Conservation (phyloP, 2,888 invertebrate genomes). For the Acholoe squamosa region DNA sequence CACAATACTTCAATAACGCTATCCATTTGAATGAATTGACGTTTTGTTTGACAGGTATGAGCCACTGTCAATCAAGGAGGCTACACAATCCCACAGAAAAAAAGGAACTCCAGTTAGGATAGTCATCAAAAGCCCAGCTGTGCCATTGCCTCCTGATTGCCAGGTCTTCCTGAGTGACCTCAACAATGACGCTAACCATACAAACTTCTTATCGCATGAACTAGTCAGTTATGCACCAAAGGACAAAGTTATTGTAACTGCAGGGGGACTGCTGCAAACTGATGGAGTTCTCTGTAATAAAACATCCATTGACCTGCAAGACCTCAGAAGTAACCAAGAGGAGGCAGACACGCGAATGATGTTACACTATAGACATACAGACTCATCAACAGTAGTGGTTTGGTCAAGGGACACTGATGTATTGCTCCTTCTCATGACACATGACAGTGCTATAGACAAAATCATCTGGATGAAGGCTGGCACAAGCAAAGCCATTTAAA, state of each 20-base stretch:
- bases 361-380: neutral
- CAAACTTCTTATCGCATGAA: too few species aligned
- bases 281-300: constrained; percentile 11
- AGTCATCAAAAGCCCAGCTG: too few species aligned
- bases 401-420: constrained; percentile 27
- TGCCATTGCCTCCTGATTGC: too few species aligned
- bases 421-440: neutral
- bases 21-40: neutral
- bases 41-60: constrained; percentile 4
- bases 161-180: too few species aligned
- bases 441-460: neutral
- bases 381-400: neutral
- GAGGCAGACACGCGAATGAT: constrained; percentile 1
- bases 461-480: too few species aligned
- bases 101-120: neutral
- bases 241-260: neutral
- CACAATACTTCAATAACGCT: neutral
- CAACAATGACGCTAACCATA: too few species aligned
- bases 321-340: neutral
- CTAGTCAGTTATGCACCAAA: neutral
- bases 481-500: too few species aligned
- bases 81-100: neutral
- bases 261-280: neutral
- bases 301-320: neutral
- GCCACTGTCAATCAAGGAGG: neutral